Evolutionary conservation across 2,888 invertebrate species (phyloP).

Genomic region (Conistra vaccinii): DNA sequence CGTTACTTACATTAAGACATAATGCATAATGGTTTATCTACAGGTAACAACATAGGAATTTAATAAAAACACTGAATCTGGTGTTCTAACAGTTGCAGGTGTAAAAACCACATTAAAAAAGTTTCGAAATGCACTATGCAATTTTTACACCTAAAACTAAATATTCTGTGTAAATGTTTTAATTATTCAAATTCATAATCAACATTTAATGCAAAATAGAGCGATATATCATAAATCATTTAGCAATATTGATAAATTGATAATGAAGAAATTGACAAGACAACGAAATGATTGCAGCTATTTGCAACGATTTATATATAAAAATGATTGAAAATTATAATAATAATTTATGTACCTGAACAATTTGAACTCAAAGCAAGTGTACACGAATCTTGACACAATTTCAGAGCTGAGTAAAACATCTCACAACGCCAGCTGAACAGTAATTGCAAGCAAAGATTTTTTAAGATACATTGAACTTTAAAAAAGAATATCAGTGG

Average conservation of each 20-base stretch:
- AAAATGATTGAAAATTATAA: neutral
- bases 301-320: too few relatives aligned
- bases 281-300: too few relatives aligned
- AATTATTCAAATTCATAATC: neutral
- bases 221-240: neutral
- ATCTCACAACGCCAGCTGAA: constrained; percentile 29
- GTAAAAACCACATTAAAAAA: too few relatives aligned
- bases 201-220: neutral
- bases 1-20: too few relatives aligned
- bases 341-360: constrained; percentile 10
- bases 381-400: constrained; percentile 28
- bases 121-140: too few relatives aligned
- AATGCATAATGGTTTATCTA: too few relatives aligned
- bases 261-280: too few relatives aligned
- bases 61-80: too few relatives aligned
- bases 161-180: too few relatives aligned
- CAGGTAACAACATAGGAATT: too few relatives aligned
- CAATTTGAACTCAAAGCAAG: constrained; percentile 22
- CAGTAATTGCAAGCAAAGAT: constrained; percentile 23
- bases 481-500: neutral
- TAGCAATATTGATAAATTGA: neutral
- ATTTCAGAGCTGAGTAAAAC: constrained; percentile 22
- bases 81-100: too few relatives aligned
- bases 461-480: constrained; percentile 9
- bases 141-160: too few relatives aligned